Evolutionary conservation across 2,797 vertebrate species (phyloP).

Genomic region (Zalophus californianus): DNA sequence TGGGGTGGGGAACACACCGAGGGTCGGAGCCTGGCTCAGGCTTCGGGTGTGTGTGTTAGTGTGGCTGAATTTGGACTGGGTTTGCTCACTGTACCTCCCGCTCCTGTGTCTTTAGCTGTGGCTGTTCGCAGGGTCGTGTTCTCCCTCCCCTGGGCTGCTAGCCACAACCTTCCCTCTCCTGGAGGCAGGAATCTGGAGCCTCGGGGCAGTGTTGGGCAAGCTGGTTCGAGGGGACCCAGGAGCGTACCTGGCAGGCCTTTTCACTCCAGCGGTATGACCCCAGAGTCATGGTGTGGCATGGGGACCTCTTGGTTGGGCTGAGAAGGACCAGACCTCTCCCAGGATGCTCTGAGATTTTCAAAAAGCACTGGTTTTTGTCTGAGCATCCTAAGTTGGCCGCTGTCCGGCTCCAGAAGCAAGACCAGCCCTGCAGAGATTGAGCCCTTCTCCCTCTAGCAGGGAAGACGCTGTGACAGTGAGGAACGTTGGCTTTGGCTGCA

Average conservation of each 20-base stretch:
- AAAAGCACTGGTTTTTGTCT: neutral
- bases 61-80: neutral
- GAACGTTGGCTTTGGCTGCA: neutral
- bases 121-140: neutral
- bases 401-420: neutral
- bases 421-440: neutral
- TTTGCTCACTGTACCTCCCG: neutral
- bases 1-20: neutral
- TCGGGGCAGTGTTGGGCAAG: neutral
- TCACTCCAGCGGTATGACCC: neutral
- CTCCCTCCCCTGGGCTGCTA: neutral
- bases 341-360: neutral
- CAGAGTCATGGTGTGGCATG: neutral
- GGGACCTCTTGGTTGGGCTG: neutral
- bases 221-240: neutral
- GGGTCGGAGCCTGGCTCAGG: neutral
- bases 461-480: rapidly evolving
- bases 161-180: neutral
- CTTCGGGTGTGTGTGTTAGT: rapidly evolving
- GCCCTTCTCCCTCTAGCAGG: neutral
- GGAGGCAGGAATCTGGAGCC: neutral
- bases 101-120: rapidly evolving
- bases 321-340: neutral
- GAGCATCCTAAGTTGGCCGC: neutral
- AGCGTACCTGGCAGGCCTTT: neutral